These are phyloP conservation scores for Otolemur crassicaudatus DNA, from an alignment of 2,797 vertebrate genomes.

Conservation along the genomic window DNA sequence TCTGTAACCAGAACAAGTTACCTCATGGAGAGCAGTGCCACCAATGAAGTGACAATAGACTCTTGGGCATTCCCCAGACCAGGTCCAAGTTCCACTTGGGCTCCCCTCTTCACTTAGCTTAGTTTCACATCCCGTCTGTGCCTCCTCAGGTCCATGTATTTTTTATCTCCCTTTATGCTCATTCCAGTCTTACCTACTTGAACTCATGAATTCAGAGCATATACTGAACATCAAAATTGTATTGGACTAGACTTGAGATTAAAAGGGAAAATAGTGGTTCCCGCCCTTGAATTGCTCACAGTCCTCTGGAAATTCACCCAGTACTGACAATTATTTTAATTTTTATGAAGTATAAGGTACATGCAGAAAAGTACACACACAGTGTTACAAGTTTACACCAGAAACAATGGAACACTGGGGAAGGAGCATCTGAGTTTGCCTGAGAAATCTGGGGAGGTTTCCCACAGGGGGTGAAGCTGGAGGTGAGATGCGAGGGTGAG, in stretches of 20 bases:
- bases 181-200: background rate
- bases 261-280: background rate
- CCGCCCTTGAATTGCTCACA: background rate
- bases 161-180: background rate
- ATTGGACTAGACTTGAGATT: background rate
- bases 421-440: background rate
- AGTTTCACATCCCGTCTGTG: accelerated
- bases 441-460: background rate
- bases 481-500: background rate
- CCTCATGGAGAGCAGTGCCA: background rate
- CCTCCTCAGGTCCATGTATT: background rate
- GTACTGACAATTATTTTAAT: background rate
- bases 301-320: background rate
- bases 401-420: accelerated
- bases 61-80: too few relatives aligned
- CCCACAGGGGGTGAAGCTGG: background rate
- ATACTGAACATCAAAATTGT: background rate
- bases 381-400: background rate
- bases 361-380: background rate
- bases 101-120: background rate
- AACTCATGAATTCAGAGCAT: background rate
- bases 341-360: background rate
- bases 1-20: conserved; percentile 64
- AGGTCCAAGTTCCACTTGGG: background rate
- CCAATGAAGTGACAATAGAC: background rate